phyloP scores from a whole-genome alignment of 1,140 invertebrate species.

The Chelonus insularis region DNA sequence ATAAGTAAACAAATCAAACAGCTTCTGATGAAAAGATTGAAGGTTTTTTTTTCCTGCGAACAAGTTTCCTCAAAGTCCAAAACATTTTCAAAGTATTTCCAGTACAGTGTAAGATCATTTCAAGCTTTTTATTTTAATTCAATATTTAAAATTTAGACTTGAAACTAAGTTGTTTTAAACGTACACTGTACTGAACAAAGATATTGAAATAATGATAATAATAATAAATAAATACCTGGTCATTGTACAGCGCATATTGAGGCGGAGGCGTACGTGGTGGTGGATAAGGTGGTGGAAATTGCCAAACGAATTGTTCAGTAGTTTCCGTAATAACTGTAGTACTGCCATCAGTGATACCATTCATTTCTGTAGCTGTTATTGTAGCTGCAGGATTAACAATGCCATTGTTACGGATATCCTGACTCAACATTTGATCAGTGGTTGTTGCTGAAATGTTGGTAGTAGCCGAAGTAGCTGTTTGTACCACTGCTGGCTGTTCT shows the following conservation, averaged over 20 bases:
- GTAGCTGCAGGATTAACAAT: constrained; percentile 28
- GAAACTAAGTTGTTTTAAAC: not conserved
- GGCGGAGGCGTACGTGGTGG: constrained; percentile 63
- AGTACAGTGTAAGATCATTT: too few species aligned
- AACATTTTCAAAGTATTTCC: too few species aligned
- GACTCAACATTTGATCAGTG: constrained; percentile 46
- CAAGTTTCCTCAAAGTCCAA: too few species aligned
- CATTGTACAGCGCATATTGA: constrained; percentile 75
- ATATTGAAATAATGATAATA: too few species aligned
- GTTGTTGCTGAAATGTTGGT: constrained; percentile 31
- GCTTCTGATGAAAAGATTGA: too few species aligned
- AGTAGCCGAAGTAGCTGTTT: constrained; percentile 58
- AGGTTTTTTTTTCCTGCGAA: too few species aligned
- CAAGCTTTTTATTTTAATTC: too few species aligned
- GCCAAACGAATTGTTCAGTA: constrained; percentile 73
- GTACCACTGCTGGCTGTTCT: constrained; percentile 65
- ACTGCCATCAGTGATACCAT: constrained; percentile 25
- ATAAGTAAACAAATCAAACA: too few species aligned
- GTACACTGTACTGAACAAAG: too few species aligned
- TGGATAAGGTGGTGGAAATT: constrained; percentile 71
- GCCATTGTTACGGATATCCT: constrained; percentile 29
- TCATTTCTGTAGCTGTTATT: constrained; percentile 21
- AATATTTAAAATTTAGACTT: too few species aligned
- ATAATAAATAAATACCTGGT: constrained; percentile 66
- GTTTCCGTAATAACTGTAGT: constrained; percentile 33